These are phyloP conservation scores for Peromyscus eremicus DNA, from an alignment of 2,797 vertebrate species.

Conservation along the genomic window DNA sequence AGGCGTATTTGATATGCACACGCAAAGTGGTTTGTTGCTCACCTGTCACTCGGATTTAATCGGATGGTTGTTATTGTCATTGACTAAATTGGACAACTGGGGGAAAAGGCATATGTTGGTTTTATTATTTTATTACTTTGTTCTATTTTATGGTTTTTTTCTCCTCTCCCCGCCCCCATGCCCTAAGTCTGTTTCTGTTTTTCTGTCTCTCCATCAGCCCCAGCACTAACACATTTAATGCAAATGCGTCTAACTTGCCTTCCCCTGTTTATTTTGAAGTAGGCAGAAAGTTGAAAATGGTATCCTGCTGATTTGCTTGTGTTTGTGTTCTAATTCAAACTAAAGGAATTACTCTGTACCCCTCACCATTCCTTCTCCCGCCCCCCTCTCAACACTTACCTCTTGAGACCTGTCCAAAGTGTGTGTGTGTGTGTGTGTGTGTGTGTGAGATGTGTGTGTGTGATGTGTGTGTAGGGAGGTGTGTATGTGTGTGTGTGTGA, in stretches of 20 bases:
- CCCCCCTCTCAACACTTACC: not conserved
- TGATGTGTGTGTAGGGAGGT: not conserved
- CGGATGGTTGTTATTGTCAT: not conserved
- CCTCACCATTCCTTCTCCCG: not conserved
- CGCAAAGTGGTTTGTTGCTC: not conserved
- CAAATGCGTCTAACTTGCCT: not conserved
- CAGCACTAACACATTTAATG: not conserved
- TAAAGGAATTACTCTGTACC: not conserved
- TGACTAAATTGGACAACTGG: not conserved
- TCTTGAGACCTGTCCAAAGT: not conserved
- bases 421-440: not conserved
- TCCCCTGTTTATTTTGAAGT: not conserved
- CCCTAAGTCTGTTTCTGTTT: not conserved
- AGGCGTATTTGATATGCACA: not conserved
- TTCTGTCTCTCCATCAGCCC: not conserved
- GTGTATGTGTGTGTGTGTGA: too few species aligned
- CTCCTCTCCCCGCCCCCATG: not conserved
- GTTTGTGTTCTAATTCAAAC: not conserved
- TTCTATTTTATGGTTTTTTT: not conserved
- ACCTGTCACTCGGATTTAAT: not conserved
- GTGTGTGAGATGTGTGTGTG: too few species aligned
- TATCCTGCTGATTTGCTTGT: not conserved
- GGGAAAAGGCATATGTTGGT: not conserved
- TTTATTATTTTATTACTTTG: constrained; percentile 23
- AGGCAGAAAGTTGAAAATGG: not conserved